Conservation (phyloP, 2,113 vertebrate genomes). For the Anhinga anhinga region DNA sequence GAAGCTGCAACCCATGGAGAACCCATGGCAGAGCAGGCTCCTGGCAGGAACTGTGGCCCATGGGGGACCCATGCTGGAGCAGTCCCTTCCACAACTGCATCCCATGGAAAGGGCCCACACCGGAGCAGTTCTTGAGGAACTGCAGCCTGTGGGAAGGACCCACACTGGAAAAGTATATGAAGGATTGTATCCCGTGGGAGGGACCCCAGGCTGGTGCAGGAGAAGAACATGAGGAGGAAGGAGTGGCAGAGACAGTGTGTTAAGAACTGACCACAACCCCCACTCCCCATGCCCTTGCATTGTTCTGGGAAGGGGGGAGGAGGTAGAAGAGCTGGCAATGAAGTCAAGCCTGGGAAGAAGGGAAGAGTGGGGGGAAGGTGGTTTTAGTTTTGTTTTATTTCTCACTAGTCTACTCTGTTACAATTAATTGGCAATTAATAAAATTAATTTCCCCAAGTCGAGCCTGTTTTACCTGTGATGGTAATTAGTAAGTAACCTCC, state of each 20-base stretch:
- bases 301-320: fast-evolving
- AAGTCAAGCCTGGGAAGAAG: not conserved
- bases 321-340: not conserved
- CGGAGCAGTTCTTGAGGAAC: not conserved
- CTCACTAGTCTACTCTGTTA: not conserved
- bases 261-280: not conserved
- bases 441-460: not conserved
- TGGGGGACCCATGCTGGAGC: not conserved
- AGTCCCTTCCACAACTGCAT: not conserved
- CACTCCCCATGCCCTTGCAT: not conserved
- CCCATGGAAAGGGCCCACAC: not conserved
- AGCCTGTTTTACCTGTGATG: not conserved
- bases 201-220: not conserved
- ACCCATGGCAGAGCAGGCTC: not conserved
- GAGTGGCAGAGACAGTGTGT: not conserved
- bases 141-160: too few relatives aligned
- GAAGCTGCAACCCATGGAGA: not conserved
- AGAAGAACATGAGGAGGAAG: not conserved
- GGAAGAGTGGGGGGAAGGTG: not conserved
- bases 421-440: not conserved
- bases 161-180: not conserved
- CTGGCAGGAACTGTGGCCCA: not conserved
- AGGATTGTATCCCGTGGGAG: not conserved
- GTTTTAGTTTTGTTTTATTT: not conserved
- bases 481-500: not conserved